Percentiles rank a stretch among this genome's conserved stretches.
These are phyloP conservation scores for Biston stratarius DNA, from an alignment of 2,888 invertebrate species.

Conservation along the genomic window DNA sequence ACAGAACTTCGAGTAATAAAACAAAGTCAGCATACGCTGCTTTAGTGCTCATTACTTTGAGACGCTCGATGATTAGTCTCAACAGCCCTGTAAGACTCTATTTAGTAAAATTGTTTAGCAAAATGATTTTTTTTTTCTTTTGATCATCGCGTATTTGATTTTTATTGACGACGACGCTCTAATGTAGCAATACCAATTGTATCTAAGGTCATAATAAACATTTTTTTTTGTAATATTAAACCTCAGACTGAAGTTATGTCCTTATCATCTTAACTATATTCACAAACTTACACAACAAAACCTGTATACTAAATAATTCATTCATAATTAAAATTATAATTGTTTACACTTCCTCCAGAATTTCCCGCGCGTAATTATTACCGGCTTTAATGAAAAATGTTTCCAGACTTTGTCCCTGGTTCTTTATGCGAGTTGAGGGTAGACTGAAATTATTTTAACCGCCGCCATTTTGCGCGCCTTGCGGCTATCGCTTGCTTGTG, in stretches of 20 bases:
- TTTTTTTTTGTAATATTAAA: no score
- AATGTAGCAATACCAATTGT: no score
- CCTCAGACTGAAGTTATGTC: neutral
- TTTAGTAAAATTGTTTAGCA: no score
- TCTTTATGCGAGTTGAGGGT: conserved; percentile 77
- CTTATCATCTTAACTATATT: neutral
- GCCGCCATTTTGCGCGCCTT: conserved; percentile 73
- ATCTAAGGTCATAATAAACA: no score
- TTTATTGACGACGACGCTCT: no score
- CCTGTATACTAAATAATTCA: conserved; percentile 2
- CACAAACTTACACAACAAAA: neutral
- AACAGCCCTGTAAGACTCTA: no score
- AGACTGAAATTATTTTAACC: conserved; percentile 81
- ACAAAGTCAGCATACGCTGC: no score
- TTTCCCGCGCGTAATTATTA: conserved; percentile 54
- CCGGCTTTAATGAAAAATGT: conserved; percentile 80
- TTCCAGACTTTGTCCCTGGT: conserved; percentile 73
- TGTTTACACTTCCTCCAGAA: conserved; percentile 69
- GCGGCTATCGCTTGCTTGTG: conserved; percentile 77
- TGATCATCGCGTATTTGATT: no score
- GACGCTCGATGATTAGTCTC: no score
- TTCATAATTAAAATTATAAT: conserved; percentile 55
- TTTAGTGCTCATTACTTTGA: no score
- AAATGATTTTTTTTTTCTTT: no score
- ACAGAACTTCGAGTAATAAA: no score